Base-by-base conservation (phyloP, 2,113 vertebrate genomes). In the Daboia siamensis region DNA sequence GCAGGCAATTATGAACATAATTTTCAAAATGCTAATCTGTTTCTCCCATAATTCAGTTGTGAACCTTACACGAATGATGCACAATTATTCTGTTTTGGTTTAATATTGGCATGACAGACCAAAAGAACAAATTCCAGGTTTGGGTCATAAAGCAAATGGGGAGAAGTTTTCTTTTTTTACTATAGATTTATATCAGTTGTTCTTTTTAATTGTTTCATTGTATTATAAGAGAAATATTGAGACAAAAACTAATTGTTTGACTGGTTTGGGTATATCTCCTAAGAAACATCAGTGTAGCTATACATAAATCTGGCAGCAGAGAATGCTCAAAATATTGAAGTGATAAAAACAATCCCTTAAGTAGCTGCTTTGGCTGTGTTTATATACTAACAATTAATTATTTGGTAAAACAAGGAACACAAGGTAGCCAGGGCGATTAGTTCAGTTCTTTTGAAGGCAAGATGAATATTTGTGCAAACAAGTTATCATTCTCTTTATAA, bases 281-380 rank as follows among this genome's bases (percentile, higher is more conserved):
- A 6, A 91, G 94, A 96, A 87, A 86, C 5, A 46, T 92, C 93
- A 95, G 86, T 92, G 91, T 80, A 95, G 89, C 90, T 92, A 94
- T 46, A 10, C 39, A 3, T 46, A 29, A 93, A 88, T 95, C 92
- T 84, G 93, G 52, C 90, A 39, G 51, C 15, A 80, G 51, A 87
- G 54, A 59, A 69, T 80, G 39, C 84, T 23, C 92, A 64, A 95
- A 86, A 87, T 91, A 86, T 69, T 86, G 24, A 29, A 94, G 51
- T 0, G 93, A 95, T 95, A 94, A 94, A 24, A 24, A n/a, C 88
- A 93, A 91, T 74, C 80, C 44, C 57, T 52, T 48, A 90, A 94
- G 94, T 93, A 89, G 48, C 0, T 9, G 33, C 7, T 91, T 87
- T 94, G n/a, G 69, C 56, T n/a, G 96, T 15, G 0, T 90, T 95